phyloP scores from a whole-genome alignment of 2,797 vertebrate genomes.

The Danio jaintianensis region DNA sequence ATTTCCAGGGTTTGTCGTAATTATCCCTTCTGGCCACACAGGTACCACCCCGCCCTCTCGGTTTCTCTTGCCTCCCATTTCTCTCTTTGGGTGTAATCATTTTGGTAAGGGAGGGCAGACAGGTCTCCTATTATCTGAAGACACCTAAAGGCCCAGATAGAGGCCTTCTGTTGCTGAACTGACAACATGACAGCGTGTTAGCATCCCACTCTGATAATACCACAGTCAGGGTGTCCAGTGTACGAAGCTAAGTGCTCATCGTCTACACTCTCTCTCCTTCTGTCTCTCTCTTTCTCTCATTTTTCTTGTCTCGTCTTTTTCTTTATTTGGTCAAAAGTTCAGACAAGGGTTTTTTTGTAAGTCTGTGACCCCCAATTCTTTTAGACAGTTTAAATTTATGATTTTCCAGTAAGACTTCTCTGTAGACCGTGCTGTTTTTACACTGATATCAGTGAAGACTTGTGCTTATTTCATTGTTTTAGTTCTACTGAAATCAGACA shows the following conservation, averaged over 20 bases:
- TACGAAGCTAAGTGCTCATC: slow-evolving; percentile 33
- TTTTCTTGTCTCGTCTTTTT: slow-evolving; percentile 18
- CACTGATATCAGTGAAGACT: neutral
- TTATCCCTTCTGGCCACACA: slow-evolving; percentile 54
- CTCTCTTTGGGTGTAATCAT: slow-evolving; percentile 46
- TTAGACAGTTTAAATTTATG: slow-evolving; percentile 13
- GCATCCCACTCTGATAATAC: slow-evolving; percentile 50
- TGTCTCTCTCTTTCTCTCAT: neutral
- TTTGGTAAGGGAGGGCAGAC: slow-evolving; percentile 45
- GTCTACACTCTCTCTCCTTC: neutral
- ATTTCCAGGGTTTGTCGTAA: slow-evolving; percentile 50
- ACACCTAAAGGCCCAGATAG: slow-evolving; percentile 54
- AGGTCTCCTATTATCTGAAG: slow-evolving; percentile 55
- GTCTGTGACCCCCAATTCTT: slow-evolving; percentile 10
- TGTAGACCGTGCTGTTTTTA: neutral
- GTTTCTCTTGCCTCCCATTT: slow-evolving; percentile 34
- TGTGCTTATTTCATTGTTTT: neutral
- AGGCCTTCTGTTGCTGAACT: slow-evolving; percentile 44
- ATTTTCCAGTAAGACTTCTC: slow-evolving; percentile 4
- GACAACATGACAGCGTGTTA: slow-evolving; percentile 57
- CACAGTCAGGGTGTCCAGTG: slow-evolving; percentile 34
- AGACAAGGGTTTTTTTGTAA: neutral
- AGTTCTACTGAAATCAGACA: neutral
- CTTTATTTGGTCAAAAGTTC: slow-evolving; percentile 31
- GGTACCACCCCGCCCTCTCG: slow-evolving; percentile 22